These are phyloP conservation scores for Astatoreochromis straeleni DNA, from an alignment of 2,113 vertebrate genomes.

Conservation along the genomic window DNA sequence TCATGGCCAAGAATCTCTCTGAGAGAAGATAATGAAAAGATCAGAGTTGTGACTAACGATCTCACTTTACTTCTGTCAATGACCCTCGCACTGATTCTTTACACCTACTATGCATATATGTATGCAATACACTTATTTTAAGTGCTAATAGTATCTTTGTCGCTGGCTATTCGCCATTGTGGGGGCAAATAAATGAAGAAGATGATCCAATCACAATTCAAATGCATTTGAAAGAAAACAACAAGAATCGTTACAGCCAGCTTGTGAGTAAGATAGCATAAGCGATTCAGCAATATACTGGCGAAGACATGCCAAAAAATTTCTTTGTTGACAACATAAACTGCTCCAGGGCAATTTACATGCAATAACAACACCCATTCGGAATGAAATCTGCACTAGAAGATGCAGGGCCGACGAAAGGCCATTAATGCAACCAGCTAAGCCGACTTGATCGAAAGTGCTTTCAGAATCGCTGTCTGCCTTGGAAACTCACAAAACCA, in stretches of 20 bases:
- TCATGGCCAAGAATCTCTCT: not conserved
- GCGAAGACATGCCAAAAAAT: not conserved
- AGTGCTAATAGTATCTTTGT: not conserved
- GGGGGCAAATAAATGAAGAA: not conserved
- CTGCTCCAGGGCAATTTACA: not conserved
- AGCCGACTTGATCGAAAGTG: not conserved
- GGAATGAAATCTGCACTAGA: not conserved
- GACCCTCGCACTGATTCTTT: not conserved
- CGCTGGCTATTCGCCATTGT: not conserved
- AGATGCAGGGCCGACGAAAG: not conserved
- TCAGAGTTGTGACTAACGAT: constrained; percentile 2
- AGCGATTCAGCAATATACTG: not conserved
- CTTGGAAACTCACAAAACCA: not conserved
- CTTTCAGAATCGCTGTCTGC: not conserved
- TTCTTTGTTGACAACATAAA: not conserved
- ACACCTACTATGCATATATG: not conserved
- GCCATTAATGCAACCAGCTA: not conserved
- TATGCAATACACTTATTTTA: not conserved
- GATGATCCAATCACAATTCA: not conserved
- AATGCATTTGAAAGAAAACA: not conserved
- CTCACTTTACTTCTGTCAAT: not conserved
- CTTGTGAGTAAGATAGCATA: not conserved
- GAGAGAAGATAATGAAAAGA: constrained; percentile 29
- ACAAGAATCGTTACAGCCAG: not conserved
- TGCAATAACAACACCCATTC: not conserved